Evolutionary conservation across 1,140 invertebrate species (phyloP).

Genomic region (Octopus bimaculoides): DNA sequence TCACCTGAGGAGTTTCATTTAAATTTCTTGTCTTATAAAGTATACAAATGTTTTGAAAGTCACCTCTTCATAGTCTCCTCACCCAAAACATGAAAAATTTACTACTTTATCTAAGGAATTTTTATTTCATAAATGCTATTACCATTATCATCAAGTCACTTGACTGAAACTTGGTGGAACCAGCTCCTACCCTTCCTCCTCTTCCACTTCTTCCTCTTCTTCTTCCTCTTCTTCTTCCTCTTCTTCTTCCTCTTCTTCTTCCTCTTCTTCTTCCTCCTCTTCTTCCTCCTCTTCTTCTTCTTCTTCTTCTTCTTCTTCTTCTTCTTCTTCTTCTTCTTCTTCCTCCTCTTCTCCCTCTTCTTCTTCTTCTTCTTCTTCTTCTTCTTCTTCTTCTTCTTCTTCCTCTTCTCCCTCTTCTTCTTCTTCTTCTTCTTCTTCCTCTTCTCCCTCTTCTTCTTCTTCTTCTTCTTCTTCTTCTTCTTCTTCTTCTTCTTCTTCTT

Average conservation of each 20-base stretch:
- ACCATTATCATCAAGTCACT: too few species aligned
- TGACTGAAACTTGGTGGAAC: too few species aligned
- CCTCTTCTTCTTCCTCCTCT: background rate
- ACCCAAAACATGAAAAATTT: too few species aligned
- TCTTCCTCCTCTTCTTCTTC: background rate
- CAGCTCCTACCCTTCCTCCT: background rate
- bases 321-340: background rate
- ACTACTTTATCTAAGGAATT: too few species aligned
- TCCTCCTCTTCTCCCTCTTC: background rate
- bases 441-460: background rate
- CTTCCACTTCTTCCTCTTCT: background rate
- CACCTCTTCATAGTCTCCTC: too few species aligned
- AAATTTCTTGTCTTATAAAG: too few species aligned
- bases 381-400: background rate
- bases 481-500: too few species aligned
- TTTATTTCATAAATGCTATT: too few species aligned
- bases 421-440: background rate
- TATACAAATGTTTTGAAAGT: too few species aligned
- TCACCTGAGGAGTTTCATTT: too few species aligned
- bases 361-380: background rate
- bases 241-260: too few species aligned
- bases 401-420: background rate
- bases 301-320: background rate
- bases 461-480: background rate
- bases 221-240: background rate